These are phyloP conservation scores for Dione juno DNA, from an alignment of 2,888 invertebrate genomes.

Conservation along the genomic window DNA sequence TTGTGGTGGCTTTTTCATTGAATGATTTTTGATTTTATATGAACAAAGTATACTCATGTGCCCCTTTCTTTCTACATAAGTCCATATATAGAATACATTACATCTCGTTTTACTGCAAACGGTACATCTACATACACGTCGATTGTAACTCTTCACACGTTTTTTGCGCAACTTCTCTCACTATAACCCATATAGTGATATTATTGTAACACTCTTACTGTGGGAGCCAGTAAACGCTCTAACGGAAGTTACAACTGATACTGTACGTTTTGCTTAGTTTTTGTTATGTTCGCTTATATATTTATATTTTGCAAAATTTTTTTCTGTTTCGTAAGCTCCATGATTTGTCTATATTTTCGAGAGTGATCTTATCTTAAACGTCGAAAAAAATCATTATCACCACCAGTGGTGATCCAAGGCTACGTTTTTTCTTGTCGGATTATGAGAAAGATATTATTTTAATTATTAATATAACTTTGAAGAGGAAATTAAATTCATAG, in stretches of 20 bases:
- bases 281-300: not conserved
- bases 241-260: conserved; percentile 19
- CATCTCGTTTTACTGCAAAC: conserved; percentile 14
- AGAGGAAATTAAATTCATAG: not conserved
- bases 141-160: conserved; percentile 37
- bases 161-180: conserved; percentile 15
- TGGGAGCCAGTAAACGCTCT: conserved; percentile 29
- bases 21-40: not conserved
- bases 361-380: too few relatives aligned
- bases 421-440: too few relatives aligned
- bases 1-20: not conserved
- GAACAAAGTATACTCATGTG: not conserved
- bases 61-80: conserved; percentile 13
- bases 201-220: conserved; percentile 21
- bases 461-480: not conserved
- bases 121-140: conserved; percentile 24
- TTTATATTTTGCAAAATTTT: not conserved
- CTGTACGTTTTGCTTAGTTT: not conserved
- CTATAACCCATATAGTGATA: conserved; percentile 12
- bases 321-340: not conserved
- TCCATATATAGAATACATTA: not conserved
- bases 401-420: too few relatives aligned
- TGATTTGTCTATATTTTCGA: not conserved
- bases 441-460: too few relatives aligned
- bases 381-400: too few relatives aligned